phyloP scores from a whole-genome alignment of 1,140 invertebrate genomes.

The Akabosia matsudoensis region DNA sequence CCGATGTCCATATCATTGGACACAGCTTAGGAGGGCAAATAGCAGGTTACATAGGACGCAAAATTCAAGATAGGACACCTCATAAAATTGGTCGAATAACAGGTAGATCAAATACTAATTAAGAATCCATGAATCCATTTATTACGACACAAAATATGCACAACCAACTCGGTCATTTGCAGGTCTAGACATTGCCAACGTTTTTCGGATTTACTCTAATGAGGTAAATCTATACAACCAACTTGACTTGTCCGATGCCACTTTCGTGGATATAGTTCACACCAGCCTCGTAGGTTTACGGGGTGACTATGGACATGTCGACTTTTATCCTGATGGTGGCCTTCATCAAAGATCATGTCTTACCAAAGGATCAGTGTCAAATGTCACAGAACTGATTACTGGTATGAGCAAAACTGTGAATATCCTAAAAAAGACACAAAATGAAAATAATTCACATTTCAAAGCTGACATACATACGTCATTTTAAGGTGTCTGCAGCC shows the following conservation, averaged over 20 bases:
- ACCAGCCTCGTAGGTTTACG: background rate
- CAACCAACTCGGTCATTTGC: background rate
- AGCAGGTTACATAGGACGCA: background rate
- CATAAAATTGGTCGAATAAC: background rate
- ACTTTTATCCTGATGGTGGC: constrained; percentile 6
- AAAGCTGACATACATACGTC: too few species aligned
- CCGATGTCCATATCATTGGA: background rate
- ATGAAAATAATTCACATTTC: background rate
- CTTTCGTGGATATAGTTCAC: constrained; percentile 1
- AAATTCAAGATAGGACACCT: background rate
- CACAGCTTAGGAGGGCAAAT: constrained; percentile 5
- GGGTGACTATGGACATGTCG: background rate
- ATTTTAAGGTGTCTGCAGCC: background rate
- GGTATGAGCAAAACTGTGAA: background rate
- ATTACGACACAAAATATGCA: background rate
- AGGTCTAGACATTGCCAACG: background rate
- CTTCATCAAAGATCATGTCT: constrained; percentile 15
- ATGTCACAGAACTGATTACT: background rate
- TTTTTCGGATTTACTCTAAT: background rate
- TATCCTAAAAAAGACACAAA: background rate
- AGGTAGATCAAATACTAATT: background rate
- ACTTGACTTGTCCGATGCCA: background rate
- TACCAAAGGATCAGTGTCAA: background rate
- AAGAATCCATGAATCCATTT: background rate
- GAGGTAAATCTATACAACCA: background rate